These are phyloP conservation scores for Drosophila recens DNA, from an alignment of 2,888 invertebrate genomes.

Conservation along the genomic window DNA sequence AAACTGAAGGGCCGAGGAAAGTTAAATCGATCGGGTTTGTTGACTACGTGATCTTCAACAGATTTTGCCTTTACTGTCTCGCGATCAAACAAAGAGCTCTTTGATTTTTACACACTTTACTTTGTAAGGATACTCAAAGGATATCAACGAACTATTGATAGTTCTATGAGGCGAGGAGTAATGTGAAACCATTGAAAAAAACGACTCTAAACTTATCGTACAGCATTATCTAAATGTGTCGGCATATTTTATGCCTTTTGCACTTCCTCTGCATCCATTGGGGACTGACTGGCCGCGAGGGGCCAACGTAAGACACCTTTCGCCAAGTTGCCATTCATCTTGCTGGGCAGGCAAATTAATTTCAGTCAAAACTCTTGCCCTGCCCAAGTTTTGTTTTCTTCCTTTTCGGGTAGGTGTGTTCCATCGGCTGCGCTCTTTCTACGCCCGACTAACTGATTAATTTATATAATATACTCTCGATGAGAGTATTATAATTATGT, in stretches of 20 bases:
- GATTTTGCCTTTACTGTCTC: not conserved
- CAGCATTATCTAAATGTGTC: slow-evolving; percentile 60
- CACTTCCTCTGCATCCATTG: slow-evolving; percentile 45
- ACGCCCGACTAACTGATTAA: slow-evolving; percentile 63
- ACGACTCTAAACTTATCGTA: slow-evolving; percentile 26
- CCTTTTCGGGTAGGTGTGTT: slow-evolving; percentile 55
- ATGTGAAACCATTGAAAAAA: not conserved
- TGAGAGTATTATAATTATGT: not conserved
- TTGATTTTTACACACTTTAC: not conserved
- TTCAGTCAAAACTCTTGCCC: slow-evolving; percentile 66
- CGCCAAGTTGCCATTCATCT: slow-evolving; percentile 65
- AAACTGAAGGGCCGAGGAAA: not conserved
- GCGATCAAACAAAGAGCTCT: not conserved
- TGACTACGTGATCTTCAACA: not conserved
- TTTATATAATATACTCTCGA: slow-evolving; percentile 27
- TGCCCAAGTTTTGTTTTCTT: slow-evolving; percentile 39
- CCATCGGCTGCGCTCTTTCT: slow-evolving; percentile 51
- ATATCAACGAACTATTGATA: not conserved
- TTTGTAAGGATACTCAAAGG: not conserved
- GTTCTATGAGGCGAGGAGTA: not conserved
- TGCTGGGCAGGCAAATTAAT: slow-evolving; percentile 73
- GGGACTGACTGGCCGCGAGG: slow-evolving; percentile 22
- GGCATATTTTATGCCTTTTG: slow-evolving; percentile 62
- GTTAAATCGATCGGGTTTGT: not conserved
- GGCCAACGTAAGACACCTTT: slow-evolving; percentile 48